A percentile compares a stretch with the other conserved stretches of the same genome.
Conservation (phyloP, 2,888 invertebrate genomes). For the Leucoma salicis region DNA sequence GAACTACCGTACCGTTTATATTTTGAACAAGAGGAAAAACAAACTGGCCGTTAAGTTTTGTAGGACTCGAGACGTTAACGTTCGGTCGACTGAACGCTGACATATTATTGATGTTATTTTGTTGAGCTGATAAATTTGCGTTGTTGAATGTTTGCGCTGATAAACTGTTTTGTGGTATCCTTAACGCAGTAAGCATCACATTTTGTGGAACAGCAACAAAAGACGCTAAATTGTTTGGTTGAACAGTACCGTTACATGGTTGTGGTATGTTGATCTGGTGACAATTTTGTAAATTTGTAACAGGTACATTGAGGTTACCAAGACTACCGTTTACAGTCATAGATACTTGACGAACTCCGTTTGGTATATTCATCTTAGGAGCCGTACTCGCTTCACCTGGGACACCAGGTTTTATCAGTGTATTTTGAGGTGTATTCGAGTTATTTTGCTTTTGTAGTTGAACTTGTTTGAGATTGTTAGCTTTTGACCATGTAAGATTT, state of each 20-base stretch:
- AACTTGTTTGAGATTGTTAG: constrained; percentile 72
- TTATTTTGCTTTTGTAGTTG: constrained; percentile 72
- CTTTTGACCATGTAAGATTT: constrained; percentile 75
- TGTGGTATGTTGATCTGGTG: constrained; percentile 71
- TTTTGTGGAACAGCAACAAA: constrained; percentile 78
- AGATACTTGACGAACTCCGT: constrained; percentile 67
- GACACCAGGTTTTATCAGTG: constrained; percentile 28
- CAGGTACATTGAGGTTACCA: constrained; percentile 64
- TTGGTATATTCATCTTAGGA: constrained; percentile 68
- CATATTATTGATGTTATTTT: constrained; percentile 66
- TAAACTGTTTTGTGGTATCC: constrained; percentile 78
- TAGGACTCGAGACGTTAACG: constrained; percentile 72
- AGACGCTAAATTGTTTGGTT: constrained; percentile 66
- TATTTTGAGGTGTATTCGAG: constrained; percentile 48
- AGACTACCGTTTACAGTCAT: constrained; percentile 66
- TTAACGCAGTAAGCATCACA: constrained; percentile 80
- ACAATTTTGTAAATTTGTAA: constrained; percentile 67
- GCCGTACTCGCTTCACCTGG: constrained; percentile 61
- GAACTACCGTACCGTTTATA: constrained; percentile 80
- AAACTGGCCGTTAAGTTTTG: constrained; percentile 77
- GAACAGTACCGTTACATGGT: constrained; percentile 64
- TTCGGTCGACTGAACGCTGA: constrained; percentile 63
- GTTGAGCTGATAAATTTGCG: constrained; percentile 42
- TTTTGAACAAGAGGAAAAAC: constrained; percentile 84
- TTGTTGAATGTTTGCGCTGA: constrained; percentile 52